These are phyloP conservation scores for Hypocryptadius cinnamomeus DNA, from an alignment of 2,113 vertebrate species.

Conservation along the genomic window DNA sequence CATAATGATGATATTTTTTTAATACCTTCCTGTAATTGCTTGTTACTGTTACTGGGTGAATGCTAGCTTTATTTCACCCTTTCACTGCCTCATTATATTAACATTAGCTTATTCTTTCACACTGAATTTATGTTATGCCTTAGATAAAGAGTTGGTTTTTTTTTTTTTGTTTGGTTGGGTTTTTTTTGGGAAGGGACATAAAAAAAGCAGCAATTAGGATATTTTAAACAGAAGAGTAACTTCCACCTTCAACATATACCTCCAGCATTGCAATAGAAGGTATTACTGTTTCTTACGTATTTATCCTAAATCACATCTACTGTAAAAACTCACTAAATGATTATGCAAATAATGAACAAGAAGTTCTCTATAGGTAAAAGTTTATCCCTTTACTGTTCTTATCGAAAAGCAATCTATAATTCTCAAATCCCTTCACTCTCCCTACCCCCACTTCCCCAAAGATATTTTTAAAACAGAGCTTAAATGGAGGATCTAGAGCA, in stretches of 20 bases:
- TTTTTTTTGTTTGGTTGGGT: too few relatives aligned
- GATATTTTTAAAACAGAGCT: not conserved
- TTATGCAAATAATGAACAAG: not conserved
- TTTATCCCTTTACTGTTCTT: not conserved
- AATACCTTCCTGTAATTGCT: not conserved
- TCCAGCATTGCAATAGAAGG: not conserved
- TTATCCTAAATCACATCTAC: not conserved
- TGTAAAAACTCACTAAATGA: not conserved
- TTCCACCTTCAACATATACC: not conserved
- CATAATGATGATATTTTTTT: not conserved
- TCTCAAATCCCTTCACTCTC: not conserved
- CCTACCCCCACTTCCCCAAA: accelerated
- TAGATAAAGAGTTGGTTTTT: not conserved
- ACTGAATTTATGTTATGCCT: not conserved
- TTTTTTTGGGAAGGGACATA: not conserved
- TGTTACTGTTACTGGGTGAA: not conserved
- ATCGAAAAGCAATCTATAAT: not conserved
- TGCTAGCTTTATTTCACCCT: not conserved
- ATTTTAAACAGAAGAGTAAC: not conserved
- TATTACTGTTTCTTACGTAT: not conserved
- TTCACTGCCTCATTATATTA: not conserved
- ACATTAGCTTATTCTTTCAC: not conserved
- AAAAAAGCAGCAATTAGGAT: not conserved
- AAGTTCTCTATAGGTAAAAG: not conserved
- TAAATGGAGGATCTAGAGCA: not conserved